Conservation (phyloP, 1,140 invertebrate genomes). For the Aphelinus certus region DNA sequence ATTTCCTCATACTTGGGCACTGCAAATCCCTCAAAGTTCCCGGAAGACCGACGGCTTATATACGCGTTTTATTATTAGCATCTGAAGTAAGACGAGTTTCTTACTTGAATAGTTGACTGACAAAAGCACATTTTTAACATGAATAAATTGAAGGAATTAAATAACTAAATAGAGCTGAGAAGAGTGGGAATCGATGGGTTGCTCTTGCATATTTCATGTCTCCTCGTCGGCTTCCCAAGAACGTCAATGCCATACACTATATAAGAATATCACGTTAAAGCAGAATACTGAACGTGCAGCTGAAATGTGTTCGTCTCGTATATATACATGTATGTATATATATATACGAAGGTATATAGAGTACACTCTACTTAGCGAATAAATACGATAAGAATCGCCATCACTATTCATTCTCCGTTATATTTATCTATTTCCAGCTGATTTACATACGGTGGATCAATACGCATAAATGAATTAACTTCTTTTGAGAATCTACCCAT, state of each 20-base stretch:
- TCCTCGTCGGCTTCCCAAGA: constrained; percentile 17
- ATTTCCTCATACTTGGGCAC: too few species aligned
- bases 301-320: constrained; percentile 14
- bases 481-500: too few species aligned
- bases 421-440: too few species aligned
- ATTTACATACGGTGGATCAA: too few species aligned
- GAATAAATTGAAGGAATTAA: neutral
- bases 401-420: too few species aligned
- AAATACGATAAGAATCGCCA: constrained; percentile 4
- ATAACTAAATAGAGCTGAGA: neutral
- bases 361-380: constrained; percentile 4
- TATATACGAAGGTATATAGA: neutral
- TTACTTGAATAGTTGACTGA: too few species aligned
- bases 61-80: too few species aligned
- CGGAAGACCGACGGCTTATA: too few species aligned
- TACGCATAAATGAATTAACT: too few species aligned
- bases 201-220: constrained; percentile 32
- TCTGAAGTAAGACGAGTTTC: too few species aligned
- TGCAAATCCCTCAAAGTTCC: too few species aligned
- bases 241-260: constrained; percentile 28
- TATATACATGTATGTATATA: neutral
- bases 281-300: constrained; percentile 5
- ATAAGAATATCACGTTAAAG: neutral
- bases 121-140: too few species aligned
- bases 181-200: constrained; percentile 27